Evolutionary conservation across 1,140 invertebrate genomes (phyloP).

Genomic region (Heliothis virescens): DNA sequence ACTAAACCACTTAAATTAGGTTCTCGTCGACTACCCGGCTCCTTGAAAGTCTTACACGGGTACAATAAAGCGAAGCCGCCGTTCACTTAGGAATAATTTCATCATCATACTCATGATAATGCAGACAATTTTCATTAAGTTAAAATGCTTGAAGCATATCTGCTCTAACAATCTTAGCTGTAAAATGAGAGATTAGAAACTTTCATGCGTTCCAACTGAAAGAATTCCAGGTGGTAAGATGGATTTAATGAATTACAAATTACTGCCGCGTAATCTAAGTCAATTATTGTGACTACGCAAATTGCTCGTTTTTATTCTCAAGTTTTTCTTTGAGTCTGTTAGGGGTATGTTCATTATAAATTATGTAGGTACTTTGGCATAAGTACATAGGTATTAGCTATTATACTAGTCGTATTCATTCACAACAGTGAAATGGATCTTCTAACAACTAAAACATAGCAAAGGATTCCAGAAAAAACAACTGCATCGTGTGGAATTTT

Average conservation of each 20-base stretch:
- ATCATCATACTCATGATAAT: conserved; percentile 39
- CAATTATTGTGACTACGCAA: conserved; percentile 5
- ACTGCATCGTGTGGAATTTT: no score
- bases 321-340: not conserved
- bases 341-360: not conserved
- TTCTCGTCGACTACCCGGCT: not conserved
- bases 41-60: conserved; percentile 13
- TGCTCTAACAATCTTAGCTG: conserved; percentile 5
- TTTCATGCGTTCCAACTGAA: not conserved
- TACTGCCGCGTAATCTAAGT: not conserved
- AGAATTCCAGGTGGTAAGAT: not conserved
- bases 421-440: no score
- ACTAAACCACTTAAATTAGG: conserved; percentile 6
- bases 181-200: conserved; percentile 18
- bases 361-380: not conserved
- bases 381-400: not conserved
- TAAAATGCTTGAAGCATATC: conserved; percentile 8
- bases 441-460: no score
- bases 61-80: conserved; percentile 21
- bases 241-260: conserved; percentile 28
- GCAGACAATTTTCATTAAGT: conserved; percentile 42
- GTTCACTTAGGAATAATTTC: conserved; percentile 43
- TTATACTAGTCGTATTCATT: no score
- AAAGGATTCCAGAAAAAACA: no score
- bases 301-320: not conserved